A percentile compares a stretch with the other conserved stretches of the same genome.
These are phyloP conservation scores for Vombatus ursinus DNA, from an alignment of 2,113 vertebrate genomes.

Conservation along the genomic window DNA sequence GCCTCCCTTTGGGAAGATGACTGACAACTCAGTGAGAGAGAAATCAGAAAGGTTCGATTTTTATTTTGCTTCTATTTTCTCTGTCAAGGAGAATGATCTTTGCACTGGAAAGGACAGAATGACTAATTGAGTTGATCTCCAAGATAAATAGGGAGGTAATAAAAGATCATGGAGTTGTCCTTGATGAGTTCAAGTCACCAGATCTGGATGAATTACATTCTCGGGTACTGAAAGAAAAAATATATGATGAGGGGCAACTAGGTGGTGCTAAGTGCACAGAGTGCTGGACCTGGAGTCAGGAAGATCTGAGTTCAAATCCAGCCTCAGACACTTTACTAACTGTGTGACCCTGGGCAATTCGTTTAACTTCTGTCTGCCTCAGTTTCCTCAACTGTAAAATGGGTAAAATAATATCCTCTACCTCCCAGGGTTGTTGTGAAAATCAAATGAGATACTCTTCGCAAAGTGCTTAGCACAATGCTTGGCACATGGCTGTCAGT, in stretches of 20 bases:
- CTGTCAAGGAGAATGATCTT: neutral
- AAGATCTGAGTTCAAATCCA: neutral
- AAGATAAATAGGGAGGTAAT: neutral
- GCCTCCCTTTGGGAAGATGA: neutral
- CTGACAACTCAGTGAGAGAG: neutral
- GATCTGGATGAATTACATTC: neutral
- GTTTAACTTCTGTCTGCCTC: neutral
- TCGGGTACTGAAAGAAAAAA: neutral
- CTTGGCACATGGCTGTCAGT: neutral
- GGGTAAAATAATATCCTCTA: neutral
- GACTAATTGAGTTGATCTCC: neutral
- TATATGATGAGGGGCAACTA: neutral
- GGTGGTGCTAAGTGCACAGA: neutral
- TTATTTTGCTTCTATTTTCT: neutral
- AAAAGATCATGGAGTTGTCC: neutral
- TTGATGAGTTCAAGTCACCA: neutral
- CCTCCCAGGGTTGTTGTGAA: neutral
- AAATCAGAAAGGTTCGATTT: neutral
- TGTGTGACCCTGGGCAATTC: neutral
- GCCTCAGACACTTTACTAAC: neutral
- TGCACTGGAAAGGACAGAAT: neutral
- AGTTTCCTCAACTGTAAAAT: neutral
- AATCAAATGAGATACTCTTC: neutral
- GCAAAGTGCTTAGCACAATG: neutral
- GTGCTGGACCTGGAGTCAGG: neutral